Evolutionary conservation across 2,113 vertebrate genomes (phyloP).

Genomic region (Microtus oregoni): DNA sequence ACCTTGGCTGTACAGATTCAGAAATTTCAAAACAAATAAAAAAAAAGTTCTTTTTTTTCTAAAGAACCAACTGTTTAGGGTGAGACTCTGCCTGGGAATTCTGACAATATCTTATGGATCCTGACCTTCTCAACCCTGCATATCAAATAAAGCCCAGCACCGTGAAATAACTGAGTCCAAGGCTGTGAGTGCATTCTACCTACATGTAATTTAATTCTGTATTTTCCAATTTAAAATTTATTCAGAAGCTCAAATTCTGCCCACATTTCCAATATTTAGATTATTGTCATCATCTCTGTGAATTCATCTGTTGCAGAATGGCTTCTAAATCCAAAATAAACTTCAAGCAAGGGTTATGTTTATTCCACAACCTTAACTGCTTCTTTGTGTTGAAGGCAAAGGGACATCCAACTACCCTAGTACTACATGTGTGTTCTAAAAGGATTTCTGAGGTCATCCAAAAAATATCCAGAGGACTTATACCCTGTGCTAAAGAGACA

Average conservation of each 20-base stretch:
- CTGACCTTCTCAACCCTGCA: neutral
- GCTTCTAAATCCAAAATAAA: conserved; percentile 45
- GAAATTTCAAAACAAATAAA: conserved; percentile 71
- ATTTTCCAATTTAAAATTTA: conserved; percentile 69
- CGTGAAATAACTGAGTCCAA: neutral
- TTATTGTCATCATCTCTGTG: neutral
- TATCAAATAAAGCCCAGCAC: neutral
- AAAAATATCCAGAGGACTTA: neutral
- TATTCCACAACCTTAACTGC: neutral
- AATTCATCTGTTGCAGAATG: neutral
- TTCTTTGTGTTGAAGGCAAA: neutral
- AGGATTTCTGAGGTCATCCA: neutral
- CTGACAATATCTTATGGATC: neutral
- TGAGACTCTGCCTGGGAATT: conserved; percentile 5
- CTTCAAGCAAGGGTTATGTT: neutral
- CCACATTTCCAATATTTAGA: conserved; percentile 16
- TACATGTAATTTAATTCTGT: neutral
- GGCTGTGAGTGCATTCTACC: neutral
- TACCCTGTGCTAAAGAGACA: neutral
- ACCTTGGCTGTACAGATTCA: conserved; percentile 40
- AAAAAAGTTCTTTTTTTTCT: conserved; percentile 58
- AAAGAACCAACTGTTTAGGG: conserved; percentile 43
- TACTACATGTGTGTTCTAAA: neutral
- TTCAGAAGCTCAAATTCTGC: conserved; percentile 69
- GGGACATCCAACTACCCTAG: neutral